phyloP scores from a whole-genome alignment of 1,140 invertebrate genomes.

The Pinna nobilis region DNA sequence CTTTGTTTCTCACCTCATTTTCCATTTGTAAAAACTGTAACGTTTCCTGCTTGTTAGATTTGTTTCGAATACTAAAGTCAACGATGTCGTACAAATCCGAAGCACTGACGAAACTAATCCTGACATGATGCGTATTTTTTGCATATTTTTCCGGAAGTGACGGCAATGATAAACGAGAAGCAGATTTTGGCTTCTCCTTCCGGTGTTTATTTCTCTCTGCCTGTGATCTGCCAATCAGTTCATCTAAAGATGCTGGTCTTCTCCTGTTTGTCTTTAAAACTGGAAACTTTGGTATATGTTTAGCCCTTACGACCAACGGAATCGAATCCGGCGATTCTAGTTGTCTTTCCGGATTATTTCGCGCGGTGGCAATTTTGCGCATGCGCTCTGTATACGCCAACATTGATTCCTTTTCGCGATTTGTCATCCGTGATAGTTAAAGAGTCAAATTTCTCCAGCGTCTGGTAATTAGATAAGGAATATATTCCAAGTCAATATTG shows the following conservation, averaged over 20 bases:
- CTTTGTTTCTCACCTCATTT: constrained; percentile 16
- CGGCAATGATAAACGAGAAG: constrained; percentile 9
- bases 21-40: constrained; percentile 36
- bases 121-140: constrained; percentile 37
- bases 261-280: constrained; percentile 14
- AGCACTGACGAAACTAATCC: constrained; percentile 51
- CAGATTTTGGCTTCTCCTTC: constrained; percentile 20
- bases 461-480: too few relatives aligned
- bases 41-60: constrained; percentile 39
- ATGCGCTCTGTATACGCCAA: constrained; percentile 47
- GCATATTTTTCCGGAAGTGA: constrained; percentile 23
- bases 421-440: constrained; percentile 15
- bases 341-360: constrained; percentile 16
- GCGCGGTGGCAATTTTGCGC: constrained; percentile 37
- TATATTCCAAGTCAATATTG: too few relatives aligned
- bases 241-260: constrained; percentile 47
- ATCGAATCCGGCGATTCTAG: constrained; percentile 7
- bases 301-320: constrained; percentile 40
- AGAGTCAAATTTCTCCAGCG: constrained; percentile 36
- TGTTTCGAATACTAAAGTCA: constrained; percentile 49
- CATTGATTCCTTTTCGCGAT: constrained; percentile 46
- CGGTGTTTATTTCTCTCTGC: constrained; percentile 14
- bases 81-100: constrained; percentile 51
- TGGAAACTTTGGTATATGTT: constrained; percentile 47
- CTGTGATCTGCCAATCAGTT: constrained; percentile 37